Conservation (phyloP, 2,113 vertebrate species). For the Centrocercus urophasianus region DNA sequence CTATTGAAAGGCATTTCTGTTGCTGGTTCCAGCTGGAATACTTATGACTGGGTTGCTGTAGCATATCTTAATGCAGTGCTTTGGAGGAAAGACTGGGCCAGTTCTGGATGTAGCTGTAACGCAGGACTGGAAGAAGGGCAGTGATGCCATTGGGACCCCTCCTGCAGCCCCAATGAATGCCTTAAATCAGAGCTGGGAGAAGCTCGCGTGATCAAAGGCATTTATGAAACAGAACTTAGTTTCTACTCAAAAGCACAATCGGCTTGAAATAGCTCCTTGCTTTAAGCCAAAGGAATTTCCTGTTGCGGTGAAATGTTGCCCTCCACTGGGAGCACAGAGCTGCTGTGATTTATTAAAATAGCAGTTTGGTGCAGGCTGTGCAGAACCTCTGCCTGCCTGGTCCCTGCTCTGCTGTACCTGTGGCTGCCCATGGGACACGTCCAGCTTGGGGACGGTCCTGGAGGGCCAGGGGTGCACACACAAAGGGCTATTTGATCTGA, state of each 20-base stretch:
- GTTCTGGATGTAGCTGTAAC: background rate
- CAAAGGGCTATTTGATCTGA: background rate
- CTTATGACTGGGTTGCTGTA: background rate
- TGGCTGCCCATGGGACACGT: background rate
- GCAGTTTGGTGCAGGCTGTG: background rate
- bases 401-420: background rate
- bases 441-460: fast-evolving
- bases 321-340: fast-evolving
- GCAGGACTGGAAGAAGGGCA: background rate
- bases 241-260: background rate
- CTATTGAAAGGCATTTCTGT: background rate
- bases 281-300: slow-evolving; percentile 11
- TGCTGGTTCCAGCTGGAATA: background rate
- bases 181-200: background rate
- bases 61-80: fast-evolving
- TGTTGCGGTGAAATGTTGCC: background rate
- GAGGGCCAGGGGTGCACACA: background rate
- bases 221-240: slow-evolving; percentile 28
- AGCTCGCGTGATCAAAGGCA: fast-evolving
- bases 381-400: background rate
- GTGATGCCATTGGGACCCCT: fast-evolving
- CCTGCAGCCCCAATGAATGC: background rate
- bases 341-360: fast-evolving
- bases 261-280: slow-evolving; percentile 50
- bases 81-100: background rate